A percentile compares a stretch with the other conserved stretches of the same genome.
Evolutionary conservation across 2,888 invertebrate genomes (phyloP).

Genomic region (Hoplodrina blanda): DNA sequence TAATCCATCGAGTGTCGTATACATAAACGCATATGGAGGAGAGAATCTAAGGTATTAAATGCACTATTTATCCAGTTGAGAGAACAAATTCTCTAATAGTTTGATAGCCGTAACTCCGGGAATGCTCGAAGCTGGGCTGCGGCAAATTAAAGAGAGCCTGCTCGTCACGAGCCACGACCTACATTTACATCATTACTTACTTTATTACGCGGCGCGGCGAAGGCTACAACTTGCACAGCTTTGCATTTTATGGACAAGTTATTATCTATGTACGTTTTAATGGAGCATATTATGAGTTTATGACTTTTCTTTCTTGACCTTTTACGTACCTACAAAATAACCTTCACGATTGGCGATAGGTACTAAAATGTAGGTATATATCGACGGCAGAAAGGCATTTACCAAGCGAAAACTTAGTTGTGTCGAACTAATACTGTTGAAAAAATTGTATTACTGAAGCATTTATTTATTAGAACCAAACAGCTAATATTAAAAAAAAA

Average conservation of each 20-base stretch:
- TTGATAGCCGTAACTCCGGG: conserved; percentile 31
- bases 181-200: conserved; percentile 72
- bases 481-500: too few species aligned
- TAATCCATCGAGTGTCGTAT: too few species aligned
- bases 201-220: conserved; percentile 63
- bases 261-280: conserved; percentile 47
- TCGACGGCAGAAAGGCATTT: too few species aligned
- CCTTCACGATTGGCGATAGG: background rate
- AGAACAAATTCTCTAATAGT: conserved; percentile 46
- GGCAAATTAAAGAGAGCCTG: conserved; percentile 65
- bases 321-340: conserved; percentile 4
- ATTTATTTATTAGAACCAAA: too few species aligned
- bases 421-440: too few species aligned
- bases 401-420: too few species aligned
- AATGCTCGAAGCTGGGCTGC: conserved; percentile 49
- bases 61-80: conserved; percentile 23
- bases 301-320: conserved; percentile 17
- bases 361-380: background rate
- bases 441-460: too few species aligned
- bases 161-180: conserved; percentile 67
- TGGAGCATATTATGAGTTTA: conserved; percentile 33
- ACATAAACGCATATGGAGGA: background rate
- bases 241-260: conserved; percentile 55
- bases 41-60: background rate
- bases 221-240: conserved; percentile 59